phyloP scores from a whole-genome alignment of 2,888 invertebrate species.

The Cheilosia scutellata region DNA sequence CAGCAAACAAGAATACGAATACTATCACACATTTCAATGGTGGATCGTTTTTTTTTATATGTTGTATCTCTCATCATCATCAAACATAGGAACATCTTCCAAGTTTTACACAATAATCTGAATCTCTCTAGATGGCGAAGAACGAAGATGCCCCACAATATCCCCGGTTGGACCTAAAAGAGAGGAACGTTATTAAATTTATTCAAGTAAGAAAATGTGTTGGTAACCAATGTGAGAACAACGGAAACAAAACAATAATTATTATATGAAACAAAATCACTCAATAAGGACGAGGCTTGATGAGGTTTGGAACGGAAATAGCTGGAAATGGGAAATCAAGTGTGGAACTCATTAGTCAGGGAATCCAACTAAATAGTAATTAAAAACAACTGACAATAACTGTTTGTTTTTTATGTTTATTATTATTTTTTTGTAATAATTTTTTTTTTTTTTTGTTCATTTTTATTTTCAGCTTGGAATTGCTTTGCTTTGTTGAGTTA shows the following conservation, averaged over 20 bases:
- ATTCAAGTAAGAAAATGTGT: conserved; percentile 50
- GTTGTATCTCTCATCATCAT: conserved; percentile 58
- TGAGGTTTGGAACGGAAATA: conserved; percentile 13
- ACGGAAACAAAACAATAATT: not conserved
- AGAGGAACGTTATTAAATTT: conserved; percentile 73
- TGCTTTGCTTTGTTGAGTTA: conserved; percentile 48
- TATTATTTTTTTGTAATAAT: conserved; percentile 53
- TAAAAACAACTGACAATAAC: conserved; percentile 56
- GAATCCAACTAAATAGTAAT: conserved; percentile 7
- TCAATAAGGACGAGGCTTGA: conserved; percentile 20
- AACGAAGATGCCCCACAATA: conserved; percentile 36
- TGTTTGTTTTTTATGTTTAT: conserved; percentile 33
- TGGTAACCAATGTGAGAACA: conserved; percentile 32
- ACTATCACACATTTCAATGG: conserved; percentile 58
- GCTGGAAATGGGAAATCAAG: not conserved
- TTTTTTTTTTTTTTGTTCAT: conserved; percentile 56
- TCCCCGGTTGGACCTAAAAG: conserved; percentile 77
- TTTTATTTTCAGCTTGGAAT: conserved; percentile 32
- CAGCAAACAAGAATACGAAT: conserved; percentile 68
- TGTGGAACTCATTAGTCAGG: not conserved
- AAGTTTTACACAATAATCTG: conserved; percentile 45
- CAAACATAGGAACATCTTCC: conserved; percentile 56
- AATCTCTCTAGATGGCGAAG: conserved; percentile 44
- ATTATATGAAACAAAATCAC: conserved; percentile 25
- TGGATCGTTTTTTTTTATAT: conserved; percentile 25